Base-by-base conservation (phyloP, 2,113 vertebrate genomes). In the Mobula birostris region DNA sequence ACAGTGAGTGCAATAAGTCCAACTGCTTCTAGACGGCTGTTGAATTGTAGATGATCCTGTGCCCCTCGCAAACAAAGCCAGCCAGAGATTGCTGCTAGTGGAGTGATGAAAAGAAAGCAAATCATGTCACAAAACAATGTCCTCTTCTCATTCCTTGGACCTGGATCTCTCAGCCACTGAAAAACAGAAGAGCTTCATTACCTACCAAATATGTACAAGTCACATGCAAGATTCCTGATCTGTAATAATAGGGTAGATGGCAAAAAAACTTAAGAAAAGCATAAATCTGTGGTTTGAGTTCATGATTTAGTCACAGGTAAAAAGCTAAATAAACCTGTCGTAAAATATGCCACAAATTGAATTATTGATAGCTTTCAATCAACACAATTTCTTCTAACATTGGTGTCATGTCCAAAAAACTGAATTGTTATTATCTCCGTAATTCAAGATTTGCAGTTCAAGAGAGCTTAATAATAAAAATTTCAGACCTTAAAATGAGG, bases 1-100 rank as follows among this genome's bases (percentile, higher is more conserved):
- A 99, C 98, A 95, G 99, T 99, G 94, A 99, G 98, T 9, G 98
- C 98, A 2, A 99, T 99, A 95, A 99, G 98, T 74, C 98, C 98
- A 9, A 98, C 97, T 0, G 98, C 98, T 96, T 99, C 98, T 95
- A 99, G 97, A n/a, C 97, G 97, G 96, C 98, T 99, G 94, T 98
- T 98, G 95, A 98, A 97, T 94, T 98, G 98, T 82, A 99, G 95
- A 94, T 99, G 98, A 95, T 99, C 98, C 96, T 99, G 98, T 94
- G 98, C 98, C 0, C 99, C 99, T 0, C 98, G 96, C 92, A 99
- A 97, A 88, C 99, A 99, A 95, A 99, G 97, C 99, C 99, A 99
- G 95, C 98, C 99, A 0, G 98, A 99, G 96, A 99, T 98, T 2
- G 98, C 98, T 0, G 99, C 99, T 94, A 99, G 96, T 0, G 98